These are phyloP conservation scores for Synergus umbraculus DNA, from an alignment of 2,888 invertebrate genomes.

Conservation along the genomic window DNA sequence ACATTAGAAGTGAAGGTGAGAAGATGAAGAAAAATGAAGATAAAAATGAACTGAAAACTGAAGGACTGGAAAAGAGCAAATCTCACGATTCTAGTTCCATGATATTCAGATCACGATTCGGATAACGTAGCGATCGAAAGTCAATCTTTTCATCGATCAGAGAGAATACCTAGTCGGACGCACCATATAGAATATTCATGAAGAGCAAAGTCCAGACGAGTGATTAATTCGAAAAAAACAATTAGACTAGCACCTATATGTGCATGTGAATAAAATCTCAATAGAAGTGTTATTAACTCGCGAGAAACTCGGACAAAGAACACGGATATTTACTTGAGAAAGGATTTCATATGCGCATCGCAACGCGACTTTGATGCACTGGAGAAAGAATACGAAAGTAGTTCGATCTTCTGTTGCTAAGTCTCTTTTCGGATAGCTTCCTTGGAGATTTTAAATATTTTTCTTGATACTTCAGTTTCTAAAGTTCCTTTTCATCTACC, in stretches of 20 bases:
- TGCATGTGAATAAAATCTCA: constrained; percentile 15
- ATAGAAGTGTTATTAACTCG: constrained; percentile 32
- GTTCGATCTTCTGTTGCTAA: constrained; percentile 35
- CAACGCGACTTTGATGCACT: constrained; percentile 33
- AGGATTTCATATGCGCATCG: constrained; percentile 39
- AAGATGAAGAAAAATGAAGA: not conserved
- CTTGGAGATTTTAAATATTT: constrained; percentile 13
- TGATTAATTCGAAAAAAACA: constrained; percentile 31
- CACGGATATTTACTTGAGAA: constrained; percentile 37
- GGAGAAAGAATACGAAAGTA: constrained; percentile 35
- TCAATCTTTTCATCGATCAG: constrained; percentile 43
- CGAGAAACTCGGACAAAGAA: constrained; percentile 35
- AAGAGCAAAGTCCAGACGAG: constrained; percentile 6
- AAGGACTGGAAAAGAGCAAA: constrained; percentile 20
- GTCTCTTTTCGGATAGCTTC: constrained; percentile 19
- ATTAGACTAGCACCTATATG: constrained; percentile 1
- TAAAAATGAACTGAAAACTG: not conserved
- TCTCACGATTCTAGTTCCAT: constrained; percentile 22
- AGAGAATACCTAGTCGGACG: constrained; percentile 2
- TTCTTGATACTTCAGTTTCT: not conserved
- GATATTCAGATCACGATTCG: constrained; percentile 35
- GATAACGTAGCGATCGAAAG: constrained; percentile 30
- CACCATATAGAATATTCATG: constrained; percentile 17
- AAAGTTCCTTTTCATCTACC: not conserved
- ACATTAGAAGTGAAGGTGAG: not conserved